Conservation (phyloP, 2,888 invertebrate species). For the Cephus rjabovi region DNA sequence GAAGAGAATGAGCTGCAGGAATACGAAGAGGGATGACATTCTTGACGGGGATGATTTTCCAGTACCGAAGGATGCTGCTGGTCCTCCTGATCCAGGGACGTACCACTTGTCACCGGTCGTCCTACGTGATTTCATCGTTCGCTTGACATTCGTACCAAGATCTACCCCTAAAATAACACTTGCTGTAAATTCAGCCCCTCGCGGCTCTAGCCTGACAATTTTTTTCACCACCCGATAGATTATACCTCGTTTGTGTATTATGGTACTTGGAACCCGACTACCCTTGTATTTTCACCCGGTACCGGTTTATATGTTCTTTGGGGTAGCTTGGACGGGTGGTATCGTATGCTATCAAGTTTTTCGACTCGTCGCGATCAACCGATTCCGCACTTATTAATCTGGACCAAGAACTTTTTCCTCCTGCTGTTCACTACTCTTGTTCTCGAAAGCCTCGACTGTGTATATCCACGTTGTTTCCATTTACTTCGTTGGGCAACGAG, state of each 20-base stretch:
- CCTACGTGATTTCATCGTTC: slow-evolving; percentile 47
- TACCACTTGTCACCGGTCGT: background rate
- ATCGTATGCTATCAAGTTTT: too few relatives aligned
- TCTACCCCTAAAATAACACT: too few relatives aligned
- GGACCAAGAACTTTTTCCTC: too few relatives aligned
- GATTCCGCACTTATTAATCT: background rate
- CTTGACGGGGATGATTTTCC: background rate
- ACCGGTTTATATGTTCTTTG: background rate
- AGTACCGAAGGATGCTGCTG: background rate
- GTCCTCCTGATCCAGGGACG: background rate
- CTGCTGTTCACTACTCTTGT: background rate
- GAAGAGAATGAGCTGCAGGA: background rate
- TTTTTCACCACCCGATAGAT: background rate
- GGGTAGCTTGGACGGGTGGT: too few relatives aligned
- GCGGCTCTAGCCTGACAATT: too few relatives aligned
- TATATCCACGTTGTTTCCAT: background rate
- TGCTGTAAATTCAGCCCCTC: too few relatives aligned
- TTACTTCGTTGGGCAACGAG: background rate
- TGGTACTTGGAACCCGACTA: too few relatives aligned
- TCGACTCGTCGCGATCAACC: too few relatives aligned
- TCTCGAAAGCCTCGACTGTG: background rate
- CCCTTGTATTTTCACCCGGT: background rate
- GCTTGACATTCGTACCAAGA: slow-evolving; percentile 38
- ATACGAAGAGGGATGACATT: background rate
- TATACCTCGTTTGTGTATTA: too few relatives aligned